These are phyloP conservation scores for Morpho achilles DNA, from an alignment of 2,888 invertebrate genomes.

Conservation along the genomic window DNA sequence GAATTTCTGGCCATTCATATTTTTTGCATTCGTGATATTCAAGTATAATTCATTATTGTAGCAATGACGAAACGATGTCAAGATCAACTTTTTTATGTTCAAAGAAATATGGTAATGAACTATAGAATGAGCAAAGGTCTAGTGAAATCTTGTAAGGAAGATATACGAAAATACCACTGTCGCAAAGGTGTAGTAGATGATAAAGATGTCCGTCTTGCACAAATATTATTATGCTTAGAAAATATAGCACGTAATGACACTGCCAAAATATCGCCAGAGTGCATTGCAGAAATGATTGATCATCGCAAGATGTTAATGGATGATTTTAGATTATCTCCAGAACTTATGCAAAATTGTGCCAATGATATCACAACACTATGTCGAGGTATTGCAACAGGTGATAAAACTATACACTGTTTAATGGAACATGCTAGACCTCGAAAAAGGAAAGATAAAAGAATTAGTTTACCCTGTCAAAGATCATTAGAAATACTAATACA, in stretches of 20 bases:
- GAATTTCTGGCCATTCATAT: too few species aligned
- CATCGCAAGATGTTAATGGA: slow-evolving; percentile 95
- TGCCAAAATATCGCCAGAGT: slow-evolving; percentile 86
- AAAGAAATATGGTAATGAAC: slow-evolving; percentile 93
- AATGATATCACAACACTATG: slow-evolving; percentile 90
- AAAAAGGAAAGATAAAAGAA: slow-evolving; percentile 81
- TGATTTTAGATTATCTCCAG: slow-evolving; percentile 95
- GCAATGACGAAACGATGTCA: slow-evolving; percentile 85
- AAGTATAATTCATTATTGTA: slow-evolving; percentile 34
- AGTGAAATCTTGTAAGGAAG: slow-evolving; percentile 92
- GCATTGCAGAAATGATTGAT: slow-evolving; percentile 92
- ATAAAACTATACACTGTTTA: slow-evolving; percentile 96
- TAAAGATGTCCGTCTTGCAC: slow-evolving; percentile 90
- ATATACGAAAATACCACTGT: slow-evolving; percentile 92
- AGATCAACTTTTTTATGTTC: slow-evolving; percentile 89
- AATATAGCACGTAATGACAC: slow-evolving; percentile 84
- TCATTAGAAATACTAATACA: slow-evolving; percentile 90
- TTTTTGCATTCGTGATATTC: too few species aligned
- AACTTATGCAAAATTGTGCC: slow-evolving; percentile 92
- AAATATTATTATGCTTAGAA: slow-evolving; percentile 96
- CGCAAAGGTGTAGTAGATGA: slow-evolving; percentile 89
- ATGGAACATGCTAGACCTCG: slow-evolving; percentile 91
- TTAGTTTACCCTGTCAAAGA: slow-evolving; percentile 85
- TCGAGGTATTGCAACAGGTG: slow-evolving; percentile 86
- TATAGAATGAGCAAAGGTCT: slow-evolving; percentile 94